phyloP scores from a whole-genome alignment of 2,888 invertebrate genomes.

The Notodonta dromedarius region DNA sequence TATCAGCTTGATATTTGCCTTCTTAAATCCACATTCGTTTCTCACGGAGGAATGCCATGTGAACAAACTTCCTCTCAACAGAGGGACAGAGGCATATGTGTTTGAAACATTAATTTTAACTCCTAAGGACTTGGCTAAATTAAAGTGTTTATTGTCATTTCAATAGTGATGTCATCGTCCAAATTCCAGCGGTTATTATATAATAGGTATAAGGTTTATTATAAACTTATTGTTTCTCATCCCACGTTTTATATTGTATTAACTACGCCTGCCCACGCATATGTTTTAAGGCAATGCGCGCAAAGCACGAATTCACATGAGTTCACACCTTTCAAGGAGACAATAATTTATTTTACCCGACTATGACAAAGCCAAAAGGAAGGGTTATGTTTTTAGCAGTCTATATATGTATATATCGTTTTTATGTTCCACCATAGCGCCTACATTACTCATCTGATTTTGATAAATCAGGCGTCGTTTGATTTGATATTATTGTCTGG shows the following conservation, averaged over 20 bases:
- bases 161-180: neutral
- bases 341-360: neutral
- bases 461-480: no score
- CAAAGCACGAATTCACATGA: slow-evolving; percentile 24
- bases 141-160: neutral
- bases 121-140: neutral
- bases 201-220: slow-evolving; percentile 11
- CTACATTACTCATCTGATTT: no score
- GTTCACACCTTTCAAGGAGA: slow-evolving; percentile 63
- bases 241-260: slow-evolving; percentile 26
- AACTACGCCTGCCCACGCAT: slow-evolving; percentile 21
- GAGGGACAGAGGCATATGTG: neutral
- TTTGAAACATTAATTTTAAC: neutral
- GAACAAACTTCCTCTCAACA: slow-evolving; percentile 2
- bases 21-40: neutral
- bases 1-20: neutral
- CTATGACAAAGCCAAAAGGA: no score
- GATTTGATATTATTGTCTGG: no score
- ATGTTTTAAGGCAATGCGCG: slow-evolving; percentile 11
- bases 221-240: slow-evolving; percentile 31
- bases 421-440: no score
- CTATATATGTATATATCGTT: no score
- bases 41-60: neutral
- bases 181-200: slow-evolving; percentile 26
- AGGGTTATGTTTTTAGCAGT: no score